These are phyloP conservation scores for Delphinapterus leucas DNA, from an alignment of 2,113 vertebrate species.

Conservation along the genomic window DNA sequence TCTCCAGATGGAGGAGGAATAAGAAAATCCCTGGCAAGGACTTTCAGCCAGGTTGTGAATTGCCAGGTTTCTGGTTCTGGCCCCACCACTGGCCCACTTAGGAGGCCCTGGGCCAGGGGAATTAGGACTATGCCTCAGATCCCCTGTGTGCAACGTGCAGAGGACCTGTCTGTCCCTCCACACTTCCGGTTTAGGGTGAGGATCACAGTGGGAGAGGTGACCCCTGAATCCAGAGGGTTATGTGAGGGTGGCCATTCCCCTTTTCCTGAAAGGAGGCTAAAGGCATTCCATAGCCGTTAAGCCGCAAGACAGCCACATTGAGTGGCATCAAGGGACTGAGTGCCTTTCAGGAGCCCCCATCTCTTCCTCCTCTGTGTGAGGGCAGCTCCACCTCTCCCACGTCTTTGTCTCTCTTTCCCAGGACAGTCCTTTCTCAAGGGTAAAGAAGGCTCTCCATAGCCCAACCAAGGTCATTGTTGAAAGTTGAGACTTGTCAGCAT, in stretches of 20 bases:
- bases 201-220: not conserved
- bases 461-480: not conserved
- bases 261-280: not conserved
- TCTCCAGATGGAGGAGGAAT: not conserved
- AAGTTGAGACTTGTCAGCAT: not conserved
- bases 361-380: not conserved
- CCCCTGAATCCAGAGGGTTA: not conserved
- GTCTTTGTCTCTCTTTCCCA: no score
- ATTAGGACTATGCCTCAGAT: not conserved
- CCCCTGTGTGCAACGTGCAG: accelerated
- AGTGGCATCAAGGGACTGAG: not conserved
- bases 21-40: not conserved
- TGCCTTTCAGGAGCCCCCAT: accelerated
- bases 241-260: not conserved
- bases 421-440: not conserved
- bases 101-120: not conserved
- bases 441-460: not conserved
- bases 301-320: accelerated
- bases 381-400: not conserved
- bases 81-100: no score
- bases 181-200: accelerated
- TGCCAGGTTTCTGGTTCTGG: not conserved
- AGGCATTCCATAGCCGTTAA: not conserved
- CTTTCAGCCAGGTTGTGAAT: not conserved
- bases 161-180: no score